phyloP scores from a whole-genome alignment of 1,140 invertebrate species.

The Drosophila parabipectinata region DNA sequence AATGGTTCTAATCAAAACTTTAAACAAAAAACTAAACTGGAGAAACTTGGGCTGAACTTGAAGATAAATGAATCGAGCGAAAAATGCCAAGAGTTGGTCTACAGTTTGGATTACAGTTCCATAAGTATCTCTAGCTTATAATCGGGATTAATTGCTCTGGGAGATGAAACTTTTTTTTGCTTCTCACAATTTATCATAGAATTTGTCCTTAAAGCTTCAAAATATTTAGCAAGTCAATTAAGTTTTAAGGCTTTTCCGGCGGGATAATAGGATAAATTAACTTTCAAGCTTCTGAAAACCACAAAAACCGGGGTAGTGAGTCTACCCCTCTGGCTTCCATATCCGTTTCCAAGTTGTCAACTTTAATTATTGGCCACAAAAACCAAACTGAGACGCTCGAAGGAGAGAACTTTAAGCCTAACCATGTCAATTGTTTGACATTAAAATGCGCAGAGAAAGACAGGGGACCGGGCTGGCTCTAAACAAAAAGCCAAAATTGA shows the following conservation, averaged over 20 bases:
- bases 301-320: not conserved
- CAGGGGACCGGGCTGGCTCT: conserved; percentile 31
- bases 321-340: not conserved
- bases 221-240: not conserved
- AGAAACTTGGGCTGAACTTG: conserved; percentile 62
- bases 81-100: conserved; percentile 12
- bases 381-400: conserved; percentile 20
- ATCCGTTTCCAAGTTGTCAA: conserved; percentile 58
- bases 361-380: conserved; percentile 73
- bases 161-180: conserved; percentile 13
- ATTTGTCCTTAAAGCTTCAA: not conserved
- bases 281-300: not conserved
- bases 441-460: conserved; percentile 69
- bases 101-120: conserved; percentile 29
- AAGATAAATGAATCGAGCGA: conserved; percentile 56
- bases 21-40: conserved; percentile 46
- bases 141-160: conserved; percentile 41
- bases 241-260: not conserved
- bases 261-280: not conserved
- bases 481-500: conserved; percentile 78
- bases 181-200: not conserved
- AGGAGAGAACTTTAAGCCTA: conserved; percentile 50
- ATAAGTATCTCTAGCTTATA: conserved; percentile 42
- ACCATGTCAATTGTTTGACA: conserved; percentile 75
- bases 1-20: conserved; percentile 79